Evolutionary conservation across 2,888 invertebrate species (phyloP).

Genomic region (Papilio demoleus): DNA sequence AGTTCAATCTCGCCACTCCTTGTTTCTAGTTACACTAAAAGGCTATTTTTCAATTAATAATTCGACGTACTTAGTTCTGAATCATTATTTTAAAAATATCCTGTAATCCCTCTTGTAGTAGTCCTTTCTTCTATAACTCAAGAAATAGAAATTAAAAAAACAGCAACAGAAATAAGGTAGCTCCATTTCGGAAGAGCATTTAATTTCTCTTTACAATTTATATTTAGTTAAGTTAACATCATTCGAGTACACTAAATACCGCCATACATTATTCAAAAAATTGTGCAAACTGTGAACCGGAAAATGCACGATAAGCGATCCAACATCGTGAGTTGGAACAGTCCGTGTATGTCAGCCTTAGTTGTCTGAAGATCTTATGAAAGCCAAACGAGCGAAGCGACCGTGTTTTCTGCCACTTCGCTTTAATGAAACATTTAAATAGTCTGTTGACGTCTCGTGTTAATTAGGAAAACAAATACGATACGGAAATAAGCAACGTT

Average conservation of each 20-base stretch:
- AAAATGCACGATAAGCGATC: not conserved
- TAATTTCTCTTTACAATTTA: slow-evolving; percentile 47
- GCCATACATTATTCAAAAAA: not conserved
- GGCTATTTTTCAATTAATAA: slow-evolving; percentile 16
- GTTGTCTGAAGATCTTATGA: slow-evolving; percentile 25
- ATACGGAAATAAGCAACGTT: not conserved
- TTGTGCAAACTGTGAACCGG: not conserved
- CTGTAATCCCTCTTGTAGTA: not conserved
- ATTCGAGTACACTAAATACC: slow-evolving; percentile 44
- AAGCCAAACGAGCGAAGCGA: slow-evolving; percentile 14
- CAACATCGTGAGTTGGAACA: not conserved
- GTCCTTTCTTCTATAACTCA: no score
- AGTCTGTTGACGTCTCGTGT: not conserved
- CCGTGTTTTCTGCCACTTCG: slow-evolving; percentile 21
- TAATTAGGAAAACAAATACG: slow-evolving; percentile 14
- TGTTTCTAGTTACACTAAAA: slow-evolving; percentile 48
- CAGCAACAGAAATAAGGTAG: not conserved
- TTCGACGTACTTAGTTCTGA: not conserved
- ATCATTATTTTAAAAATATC: slow-evolving; percentile 26
- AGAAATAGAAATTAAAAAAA: no score
- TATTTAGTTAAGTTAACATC: slow-evolving; percentile 44
- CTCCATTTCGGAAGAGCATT: slow-evolving; percentile 10
- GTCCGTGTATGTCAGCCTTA: not conserved
- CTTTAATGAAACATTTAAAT: slow-evolving; percentile 30
- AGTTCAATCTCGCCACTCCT: slow-evolving; percentile 66